Conservation (phyloP, 1,140 invertebrate species). For the Metopolophium dirhodum region DNA sequence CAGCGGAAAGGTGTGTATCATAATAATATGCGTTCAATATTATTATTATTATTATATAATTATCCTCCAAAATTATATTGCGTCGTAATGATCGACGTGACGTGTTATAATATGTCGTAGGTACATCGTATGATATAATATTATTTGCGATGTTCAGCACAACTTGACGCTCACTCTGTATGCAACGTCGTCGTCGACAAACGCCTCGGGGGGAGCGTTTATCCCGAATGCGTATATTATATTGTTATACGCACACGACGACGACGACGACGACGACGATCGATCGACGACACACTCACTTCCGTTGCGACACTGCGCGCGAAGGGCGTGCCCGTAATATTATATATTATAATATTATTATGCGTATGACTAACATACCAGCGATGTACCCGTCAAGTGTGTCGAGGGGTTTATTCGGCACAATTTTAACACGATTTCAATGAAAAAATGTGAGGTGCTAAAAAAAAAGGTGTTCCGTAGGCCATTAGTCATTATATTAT, state of each 20-base stretch:
- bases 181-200: slow-evolving; percentile 2
- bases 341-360: neutral
- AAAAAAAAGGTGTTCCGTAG: no score
- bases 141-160: no score
- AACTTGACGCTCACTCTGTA: neutral
- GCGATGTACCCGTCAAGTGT: no score
- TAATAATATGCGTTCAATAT: neutral
- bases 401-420: no score
- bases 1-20: neutral
- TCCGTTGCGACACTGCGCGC: neutral
- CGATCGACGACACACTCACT: neutral
- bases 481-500: no score
- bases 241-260: neutral
- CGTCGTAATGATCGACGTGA: neutral
- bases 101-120: neutral
- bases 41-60: neutral
- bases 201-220: neutral
- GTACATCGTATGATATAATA: neutral
- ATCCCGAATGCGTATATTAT: neutral
- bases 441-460: no score
- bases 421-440: no score
- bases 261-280: neutral
- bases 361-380: neutral
- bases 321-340: neutral
- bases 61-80: neutral